Evolutionary conservation across 1,140 invertebrate species (phyloP).

Genomic region (Aphis craccivora): DNA sequence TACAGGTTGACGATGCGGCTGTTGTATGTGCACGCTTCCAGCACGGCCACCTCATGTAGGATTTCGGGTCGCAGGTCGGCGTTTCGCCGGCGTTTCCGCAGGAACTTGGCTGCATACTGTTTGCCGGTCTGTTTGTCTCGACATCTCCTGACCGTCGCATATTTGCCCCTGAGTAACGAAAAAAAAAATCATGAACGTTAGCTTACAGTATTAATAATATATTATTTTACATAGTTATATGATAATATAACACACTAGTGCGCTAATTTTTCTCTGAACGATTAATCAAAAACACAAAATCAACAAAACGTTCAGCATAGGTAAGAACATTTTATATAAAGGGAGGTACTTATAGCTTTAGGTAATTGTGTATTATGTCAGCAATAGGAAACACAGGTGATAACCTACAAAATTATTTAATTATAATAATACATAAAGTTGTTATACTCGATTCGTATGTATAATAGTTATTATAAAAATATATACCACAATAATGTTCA

Average conservation of each 20-base stretch:
- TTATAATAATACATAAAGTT: constrained; percentile 14
- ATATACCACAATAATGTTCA: not conserved
- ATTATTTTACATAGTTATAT: not conserved
- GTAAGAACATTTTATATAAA: not conserved
- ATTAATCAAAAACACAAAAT: not conserved
- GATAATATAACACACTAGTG: not conserved
- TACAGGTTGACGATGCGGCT: constrained; percentile 84
- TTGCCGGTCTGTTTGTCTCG: constrained; percentile 81
- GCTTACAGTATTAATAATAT: not conserved
- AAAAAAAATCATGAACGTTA: constrained; percentile 59
- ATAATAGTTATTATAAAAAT: not conserved
- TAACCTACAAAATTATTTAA: not conserved
- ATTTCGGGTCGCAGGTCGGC: constrained; percentile 84
- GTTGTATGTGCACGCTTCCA: constrained; percentile 76
- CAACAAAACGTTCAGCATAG: not conserved
- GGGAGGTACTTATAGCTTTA: not conserved
- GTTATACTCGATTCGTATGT: not conserved
- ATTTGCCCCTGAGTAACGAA: constrained; percentile 85
- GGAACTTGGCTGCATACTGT: constrained; percentile 95
- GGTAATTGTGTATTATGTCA: not conserved
- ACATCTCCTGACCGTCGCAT: constrained; percentile 90
- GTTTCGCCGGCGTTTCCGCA: constrained; percentile 85
- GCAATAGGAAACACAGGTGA: not conserved
- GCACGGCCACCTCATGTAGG: constrained; percentile 88
- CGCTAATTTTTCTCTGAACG: not conserved